Evolutionary conservation across 2,797 vertebrate genomes (phyloP).

Genomic region (Rhinoraja longicauda): DNA sequence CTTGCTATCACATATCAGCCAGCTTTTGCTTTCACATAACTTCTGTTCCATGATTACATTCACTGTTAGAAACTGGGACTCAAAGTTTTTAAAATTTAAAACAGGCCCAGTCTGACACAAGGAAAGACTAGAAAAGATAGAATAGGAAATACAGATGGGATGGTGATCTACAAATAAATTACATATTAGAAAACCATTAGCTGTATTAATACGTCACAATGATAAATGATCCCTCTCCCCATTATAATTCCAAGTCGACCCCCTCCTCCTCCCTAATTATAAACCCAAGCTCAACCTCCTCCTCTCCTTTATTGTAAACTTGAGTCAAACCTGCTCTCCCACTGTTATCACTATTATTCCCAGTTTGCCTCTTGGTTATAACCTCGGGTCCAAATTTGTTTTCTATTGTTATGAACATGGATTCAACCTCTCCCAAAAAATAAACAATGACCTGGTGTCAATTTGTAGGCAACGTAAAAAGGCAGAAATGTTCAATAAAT

Average conservation of each 20-base stretch:
- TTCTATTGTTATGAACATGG: too few species aligned
- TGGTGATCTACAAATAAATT: not conserved
- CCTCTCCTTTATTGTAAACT: not conserved
- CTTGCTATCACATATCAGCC: not conserved
- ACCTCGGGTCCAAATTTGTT: too few species aligned
- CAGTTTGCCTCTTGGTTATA: too few species aligned
- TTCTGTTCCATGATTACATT: not conserved
- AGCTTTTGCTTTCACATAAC: not conserved
- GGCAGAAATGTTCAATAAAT: not conserved
- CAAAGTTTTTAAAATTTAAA: not conserved
- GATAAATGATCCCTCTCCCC: not conserved
- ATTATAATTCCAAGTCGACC: not conserved
- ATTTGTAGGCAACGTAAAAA: not conserved
- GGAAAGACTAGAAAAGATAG: not conserved
- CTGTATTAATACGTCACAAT: not conserved
- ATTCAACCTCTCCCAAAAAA: too few species aligned
- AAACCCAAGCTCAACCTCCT: not conserved
- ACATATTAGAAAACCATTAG: not conserved
- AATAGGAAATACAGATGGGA: not conserved
- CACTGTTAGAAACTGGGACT: not conserved
- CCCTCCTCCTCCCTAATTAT: not conserved
- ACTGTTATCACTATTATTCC: too few species aligned
- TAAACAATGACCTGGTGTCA: too few species aligned
- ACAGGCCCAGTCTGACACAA: not conserved
- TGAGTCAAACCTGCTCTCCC: too few species aligned